These are phyloP conservation scores for Percina caprodes DNA, from an alignment of 2,113 vertebrate genomes.

Conservation along the genomic window DNA sequence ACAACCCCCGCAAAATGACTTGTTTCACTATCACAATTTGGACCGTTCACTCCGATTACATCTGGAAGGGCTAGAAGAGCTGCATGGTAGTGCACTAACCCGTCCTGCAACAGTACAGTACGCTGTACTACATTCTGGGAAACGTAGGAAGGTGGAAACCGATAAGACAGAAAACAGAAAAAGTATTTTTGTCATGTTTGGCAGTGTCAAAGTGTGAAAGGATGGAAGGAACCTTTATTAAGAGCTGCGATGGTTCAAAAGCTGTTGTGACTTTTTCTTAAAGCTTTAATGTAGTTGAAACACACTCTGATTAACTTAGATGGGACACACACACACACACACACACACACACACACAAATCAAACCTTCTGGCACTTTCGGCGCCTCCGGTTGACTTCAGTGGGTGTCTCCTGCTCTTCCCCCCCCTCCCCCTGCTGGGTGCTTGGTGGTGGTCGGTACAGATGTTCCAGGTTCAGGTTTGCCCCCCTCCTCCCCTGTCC, in stretches of 20 bases:
- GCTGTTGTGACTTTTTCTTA: slow-evolving; percentile 60
- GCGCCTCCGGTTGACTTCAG: background rate
- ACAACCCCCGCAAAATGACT: no score
- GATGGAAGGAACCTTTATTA: background rate
- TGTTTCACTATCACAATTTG: no score
- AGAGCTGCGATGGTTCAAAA: slow-evolving; percentile 1
- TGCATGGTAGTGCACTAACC: no score
- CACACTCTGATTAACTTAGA: slow-evolving; percentile 48
- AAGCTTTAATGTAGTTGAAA: slow-evolving; percentile 28
- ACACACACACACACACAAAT: slow-evolving; percentile 4
- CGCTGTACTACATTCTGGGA: slow-evolving; percentile 30
- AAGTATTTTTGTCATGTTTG: background rate
- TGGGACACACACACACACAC: slow-evolving; percentile 34
- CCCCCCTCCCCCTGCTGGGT: slow-evolving; percentile 63
- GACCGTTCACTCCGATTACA: no score
- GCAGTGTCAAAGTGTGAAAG: background rate
- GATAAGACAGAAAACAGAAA: background rate
- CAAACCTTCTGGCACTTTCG: background rate
- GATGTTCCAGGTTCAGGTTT: slow-evolving; percentile 76
- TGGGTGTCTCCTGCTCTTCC: slow-evolving; percentile 43
- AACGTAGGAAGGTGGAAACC: background rate
- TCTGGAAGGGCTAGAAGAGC: no score
- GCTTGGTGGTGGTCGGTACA: slow-evolving; percentile 82
- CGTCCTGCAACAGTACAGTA: no score
- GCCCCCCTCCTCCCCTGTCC: background rate